Percentiles rank a stretch among this genome's conserved stretches.
Conservation (phyloP, 1,140 invertebrate genomes). For the Chrysoperla carnea region DNA sequence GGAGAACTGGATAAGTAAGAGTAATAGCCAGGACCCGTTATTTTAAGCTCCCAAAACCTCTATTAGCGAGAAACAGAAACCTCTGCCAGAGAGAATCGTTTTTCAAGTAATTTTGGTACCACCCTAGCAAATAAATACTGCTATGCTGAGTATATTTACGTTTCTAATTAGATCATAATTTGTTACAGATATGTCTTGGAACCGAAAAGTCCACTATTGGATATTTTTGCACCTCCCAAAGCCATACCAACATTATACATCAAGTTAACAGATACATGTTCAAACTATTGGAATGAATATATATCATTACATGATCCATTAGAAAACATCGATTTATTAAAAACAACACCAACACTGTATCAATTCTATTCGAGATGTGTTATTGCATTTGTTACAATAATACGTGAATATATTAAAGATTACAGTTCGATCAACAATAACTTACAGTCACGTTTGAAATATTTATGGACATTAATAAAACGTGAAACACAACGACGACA, state of each 20-base stretch:
- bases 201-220: conserved; percentile 29
- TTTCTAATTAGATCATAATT: no score
- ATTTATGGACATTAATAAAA: conserved; percentile 21
- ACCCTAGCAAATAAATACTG: no score
- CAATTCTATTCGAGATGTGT: conserved; percentile 35
- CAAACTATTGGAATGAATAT: conserved; percentile 64
- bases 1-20: no score
- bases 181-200: not conserved
- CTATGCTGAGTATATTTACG: no score
- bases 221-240: conserved; percentile 37
- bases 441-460: conserved; percentile 13
- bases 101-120: no score
- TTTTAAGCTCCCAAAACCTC: no score
- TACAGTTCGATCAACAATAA: conserved; percentile 16
- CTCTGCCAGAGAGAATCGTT: no score
- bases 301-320: conserved; percentile 57
- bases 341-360: conserved; percentile 35
- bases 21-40: no score
- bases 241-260: conserved; percentile 45
- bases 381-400: conserved; percentile 33
- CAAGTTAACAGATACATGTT: conserved; percentile 43
- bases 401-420: conserved; percentile 33
- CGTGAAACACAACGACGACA: conserved; percentile 25
- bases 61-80: no score
- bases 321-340: conserved; percentile 44